These are phyloP conservation scores for Samia ricini DNA, from an alignment of 1,140 invertebrate genomes.

Conservation along the genomic window DNA sequence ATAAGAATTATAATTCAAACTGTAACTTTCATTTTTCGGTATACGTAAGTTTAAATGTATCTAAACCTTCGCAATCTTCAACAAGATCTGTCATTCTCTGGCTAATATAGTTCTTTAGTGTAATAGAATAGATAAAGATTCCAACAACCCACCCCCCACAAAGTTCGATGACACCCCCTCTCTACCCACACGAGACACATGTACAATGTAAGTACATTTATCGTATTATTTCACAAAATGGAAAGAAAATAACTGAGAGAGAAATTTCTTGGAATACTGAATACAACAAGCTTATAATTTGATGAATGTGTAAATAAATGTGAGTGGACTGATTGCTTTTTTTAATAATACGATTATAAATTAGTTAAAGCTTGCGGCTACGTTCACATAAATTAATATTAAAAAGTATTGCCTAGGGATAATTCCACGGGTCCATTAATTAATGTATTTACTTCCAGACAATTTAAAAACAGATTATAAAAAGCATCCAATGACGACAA, in stretches of 20 bases:
- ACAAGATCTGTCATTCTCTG: conserved; percentile 4
- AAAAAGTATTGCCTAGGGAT: too few species aligned
- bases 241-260: conserved; percentile 28
- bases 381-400: too few species aligned
- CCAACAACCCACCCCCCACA: background rate
- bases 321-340: conserved; percentile 14
- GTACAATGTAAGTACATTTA: background rate
- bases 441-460: too few species aligned
- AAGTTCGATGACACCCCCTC: conserved; percentile 25
- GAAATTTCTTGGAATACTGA: conserved; percentile 21
- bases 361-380: too few species aligned
- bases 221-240: conserved; percentile 22
- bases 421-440: too few species aligned
- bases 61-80: too few species aligned
- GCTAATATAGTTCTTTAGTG: conserved; percentile 1
- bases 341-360: background rate
- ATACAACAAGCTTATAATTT: conserved; percentile 21
- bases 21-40: too few species aligned
- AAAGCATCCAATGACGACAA: too few species aligned
- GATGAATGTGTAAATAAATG: conserved; percentile 7
- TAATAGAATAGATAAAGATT: background rate
- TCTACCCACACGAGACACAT: conserved; percentile 1
- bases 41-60: too few species aligned
- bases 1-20: too few species aligned
- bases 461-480: too few species aligned